These are phyloP conservation scores for Rhyacichthys aspro DNA, from an alignment of 2,797 vertebrate genomes.

Conservation along the genomic window DNA sequence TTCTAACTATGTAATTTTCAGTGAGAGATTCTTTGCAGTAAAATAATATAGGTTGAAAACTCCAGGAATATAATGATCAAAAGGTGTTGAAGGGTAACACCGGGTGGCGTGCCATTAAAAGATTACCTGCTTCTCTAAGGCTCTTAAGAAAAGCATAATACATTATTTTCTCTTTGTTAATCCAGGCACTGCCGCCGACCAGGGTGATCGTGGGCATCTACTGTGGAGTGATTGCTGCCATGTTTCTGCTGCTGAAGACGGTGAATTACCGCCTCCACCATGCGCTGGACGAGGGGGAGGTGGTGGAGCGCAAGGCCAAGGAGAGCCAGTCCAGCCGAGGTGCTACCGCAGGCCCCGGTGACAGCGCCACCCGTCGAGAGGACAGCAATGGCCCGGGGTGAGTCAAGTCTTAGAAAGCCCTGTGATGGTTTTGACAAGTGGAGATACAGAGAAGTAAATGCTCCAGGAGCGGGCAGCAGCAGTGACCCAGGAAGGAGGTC, in stretches of 20 bases:
- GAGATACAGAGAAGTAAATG: slow-evolving; percentile 3
- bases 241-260: slow-evolving; percentile 95
- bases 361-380: slow-evolving; percentile 82
- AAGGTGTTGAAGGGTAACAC: not conserved
- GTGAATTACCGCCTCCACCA: slow-evolving; percentile 97
- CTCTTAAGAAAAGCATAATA: not conserved
- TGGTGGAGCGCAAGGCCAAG: slow-evolving; percentile 89
- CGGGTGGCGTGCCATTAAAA: not conserved
- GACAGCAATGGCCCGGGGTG: slow-evolving; percentile 96
- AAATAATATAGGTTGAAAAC: too few relatives aligned
- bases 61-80: not conserved
- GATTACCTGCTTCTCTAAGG: not conserved
- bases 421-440: slow-evolving; percentile 14
- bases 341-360: slow-evolving; percentile 82
- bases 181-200: slow-evolving; percentile 93
- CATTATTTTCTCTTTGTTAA: slow-evolving; percentile 1
- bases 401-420: slow-evolving; percentile 43
- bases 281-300: slow-evolving; percentile 96
- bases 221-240: slow-evolving; percentile 93
- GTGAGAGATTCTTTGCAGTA: too few relatives aligned
- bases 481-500: slow-evolving; percentile 12
- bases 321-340: slow-evolving; percentile 83
- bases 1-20: too few relatives aligned
- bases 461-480: not conserved
- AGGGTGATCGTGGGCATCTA: slow-evolving; percentile 98